A percentile compares a stretch with the other conserved stretches of the same genome.
Conservation (phyloP, 2,888 invertebrate genomes). For the Tenthredo scrophulariae region DNA sequence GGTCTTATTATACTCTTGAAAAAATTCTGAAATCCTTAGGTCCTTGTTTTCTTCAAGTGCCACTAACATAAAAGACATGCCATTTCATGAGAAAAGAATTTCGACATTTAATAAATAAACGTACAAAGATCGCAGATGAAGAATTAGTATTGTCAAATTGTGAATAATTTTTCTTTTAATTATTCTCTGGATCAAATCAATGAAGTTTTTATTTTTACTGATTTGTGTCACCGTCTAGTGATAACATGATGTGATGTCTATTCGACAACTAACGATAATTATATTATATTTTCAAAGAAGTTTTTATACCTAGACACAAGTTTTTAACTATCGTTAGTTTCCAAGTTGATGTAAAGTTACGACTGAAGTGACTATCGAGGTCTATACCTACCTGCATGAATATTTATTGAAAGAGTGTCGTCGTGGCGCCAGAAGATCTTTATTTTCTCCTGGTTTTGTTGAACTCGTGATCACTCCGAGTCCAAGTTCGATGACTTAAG, state of each 20-base stretch:
- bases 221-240: neutral
- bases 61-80: too few relatives aligned
- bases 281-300: neutral
- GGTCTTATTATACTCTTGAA: neutral
- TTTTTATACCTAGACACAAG: neutral
- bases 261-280: neutral
- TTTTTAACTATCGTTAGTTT: neutral
- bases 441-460: conserved; percentile 46
- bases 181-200: neutral
- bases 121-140: neutral
- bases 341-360: neutral
- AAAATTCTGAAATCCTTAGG: neutral
- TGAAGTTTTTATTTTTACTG: neutral
- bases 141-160: neutral
- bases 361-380: neutral
- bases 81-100: too few relatives aligned
- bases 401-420: neutral
- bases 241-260: neutral
- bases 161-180: neutral
- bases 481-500: conserved; percentile 69
- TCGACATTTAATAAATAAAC: too few relatives aligned
- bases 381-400: neutral
- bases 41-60: neutral
- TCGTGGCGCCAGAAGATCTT: conserved; percentile 51
- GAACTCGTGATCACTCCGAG: conserved; percentile 43